A percentile compares a stretch with the other conserved stretches of the same genome.
Evolutionary conservation across 2,113 vertebrate species (phyloP).

Genomic region (Phalacrocorax aristotelis): DNA sequence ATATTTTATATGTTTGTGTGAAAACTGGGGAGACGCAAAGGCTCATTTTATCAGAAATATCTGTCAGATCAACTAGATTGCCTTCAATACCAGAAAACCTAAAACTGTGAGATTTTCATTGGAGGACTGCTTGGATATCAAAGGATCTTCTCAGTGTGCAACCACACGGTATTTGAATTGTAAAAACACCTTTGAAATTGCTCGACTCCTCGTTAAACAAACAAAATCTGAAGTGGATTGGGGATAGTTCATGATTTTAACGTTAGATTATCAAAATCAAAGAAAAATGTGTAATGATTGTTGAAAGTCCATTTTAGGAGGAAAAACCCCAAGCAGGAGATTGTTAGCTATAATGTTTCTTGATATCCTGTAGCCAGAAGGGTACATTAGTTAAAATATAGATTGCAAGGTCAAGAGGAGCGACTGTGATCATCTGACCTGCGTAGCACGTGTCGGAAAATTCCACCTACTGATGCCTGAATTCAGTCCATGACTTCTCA

Average conservation of each 20-base stretch:
- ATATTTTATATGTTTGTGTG: neutral
- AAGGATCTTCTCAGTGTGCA: neutral
- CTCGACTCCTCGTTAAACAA: neutral
- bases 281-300: neutral
- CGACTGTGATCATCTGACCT: neutral
- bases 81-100: neutral
- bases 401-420: neutral
- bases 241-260: neutral
- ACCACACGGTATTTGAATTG: neutral
- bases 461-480: neutral
- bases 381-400: neutral
- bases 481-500: neutral
- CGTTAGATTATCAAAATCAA: neutral
- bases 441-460: fast-evolving
- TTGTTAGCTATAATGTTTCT: neutral
- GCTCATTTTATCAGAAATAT: neutral
- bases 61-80: neutral
- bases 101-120: neutral
- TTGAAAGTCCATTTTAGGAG: neutral
- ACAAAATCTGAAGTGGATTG: neutral
- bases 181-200: conserved; percentile 13
- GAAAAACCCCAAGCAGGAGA: neutral
- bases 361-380: neutral
- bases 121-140: neutral
- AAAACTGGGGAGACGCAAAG: neutral